Conservation (phyloP, 2,888 invertebrate genomes). For the Netelia inedita region DNA sequence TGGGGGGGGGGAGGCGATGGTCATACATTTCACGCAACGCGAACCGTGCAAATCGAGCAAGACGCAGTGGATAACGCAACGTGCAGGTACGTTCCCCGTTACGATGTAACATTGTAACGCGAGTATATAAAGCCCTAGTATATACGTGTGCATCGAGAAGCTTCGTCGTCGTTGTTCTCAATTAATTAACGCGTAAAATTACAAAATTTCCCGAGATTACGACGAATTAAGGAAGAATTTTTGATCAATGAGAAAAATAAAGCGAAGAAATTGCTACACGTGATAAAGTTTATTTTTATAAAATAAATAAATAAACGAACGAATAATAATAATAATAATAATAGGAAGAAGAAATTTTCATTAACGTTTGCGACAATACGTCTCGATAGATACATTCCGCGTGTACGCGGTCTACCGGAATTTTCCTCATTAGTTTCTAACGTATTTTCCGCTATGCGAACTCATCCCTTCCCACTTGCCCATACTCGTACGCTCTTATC, state of each 20-base stretch:
- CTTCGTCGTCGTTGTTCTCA: not conserved
- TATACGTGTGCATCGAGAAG: not conserved
- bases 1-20: slow-evolving; percentile 2
- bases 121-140: not conserved
- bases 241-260: not conserved
- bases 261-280: no score
- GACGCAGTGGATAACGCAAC: slow-evolving; percentile 21
- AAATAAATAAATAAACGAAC: no score
- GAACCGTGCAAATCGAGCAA: slow-evolving; percentile 39
- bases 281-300: no score
- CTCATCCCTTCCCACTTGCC: not conserved
- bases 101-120: not conserved
- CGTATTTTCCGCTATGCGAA: not conserved
- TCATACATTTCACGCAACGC: slow-evolving; percentile 53
- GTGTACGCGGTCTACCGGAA: no score
- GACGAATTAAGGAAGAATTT: not conserved
- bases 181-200: no score
- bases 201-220: not conserved
- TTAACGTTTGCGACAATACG: no score
- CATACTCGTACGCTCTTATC: not conserved
- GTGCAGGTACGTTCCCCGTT: not conserved
- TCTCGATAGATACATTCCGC: no score
- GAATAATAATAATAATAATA: no score
- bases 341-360: no score
- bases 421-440: not conserved